Evolutionary conservation across 1,140 invertebrate genomes (phyloP).

Genomic region (Zaprionus taronus): DNA sequence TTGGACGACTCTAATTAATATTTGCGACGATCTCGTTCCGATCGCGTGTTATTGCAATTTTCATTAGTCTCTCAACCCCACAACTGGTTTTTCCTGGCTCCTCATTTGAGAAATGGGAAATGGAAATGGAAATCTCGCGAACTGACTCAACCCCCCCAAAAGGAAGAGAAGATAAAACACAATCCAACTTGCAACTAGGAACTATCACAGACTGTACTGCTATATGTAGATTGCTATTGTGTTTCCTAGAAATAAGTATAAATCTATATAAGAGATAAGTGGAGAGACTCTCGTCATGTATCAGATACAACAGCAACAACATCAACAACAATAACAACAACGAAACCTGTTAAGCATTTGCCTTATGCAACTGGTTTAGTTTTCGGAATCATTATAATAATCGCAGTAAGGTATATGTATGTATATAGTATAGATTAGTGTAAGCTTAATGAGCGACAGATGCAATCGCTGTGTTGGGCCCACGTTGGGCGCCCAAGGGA

Average conservation of each 20-base stretch:
- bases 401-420: neutral
- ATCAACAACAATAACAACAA: neutral
- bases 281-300: neutral
- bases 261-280: neutral
- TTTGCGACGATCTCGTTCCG: neutral
- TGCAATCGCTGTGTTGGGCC: slow-evolving; percentile 19
- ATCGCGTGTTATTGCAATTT: slow-evolving; percentile 22
- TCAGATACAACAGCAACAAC: neutral
- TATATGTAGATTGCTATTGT: neutral
- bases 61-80: slow-evolving; percentile 3
- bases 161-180: neutral
- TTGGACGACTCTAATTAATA: slow-evolving; percentile 5
- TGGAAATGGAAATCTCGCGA: neutral
- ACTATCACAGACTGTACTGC: neutral
- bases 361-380: slow-evolving; percentile 33
- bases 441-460: slow-evolving; percentile 25
- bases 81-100: neutral
- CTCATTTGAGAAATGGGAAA: neutral
- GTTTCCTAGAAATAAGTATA: neutral
- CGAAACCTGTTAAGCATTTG: slow-evolving; percentile 9
- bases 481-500: neutral
- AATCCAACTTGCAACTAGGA: neutral
- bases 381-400: slow-evolving; percentile 35
- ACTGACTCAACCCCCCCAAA: neutral
- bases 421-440: slow-evolving; percentile 10